Base-by-base conservation (phyloP, 2,113 vertebrate genomes). In the Talpa occidentalis region DNA sequence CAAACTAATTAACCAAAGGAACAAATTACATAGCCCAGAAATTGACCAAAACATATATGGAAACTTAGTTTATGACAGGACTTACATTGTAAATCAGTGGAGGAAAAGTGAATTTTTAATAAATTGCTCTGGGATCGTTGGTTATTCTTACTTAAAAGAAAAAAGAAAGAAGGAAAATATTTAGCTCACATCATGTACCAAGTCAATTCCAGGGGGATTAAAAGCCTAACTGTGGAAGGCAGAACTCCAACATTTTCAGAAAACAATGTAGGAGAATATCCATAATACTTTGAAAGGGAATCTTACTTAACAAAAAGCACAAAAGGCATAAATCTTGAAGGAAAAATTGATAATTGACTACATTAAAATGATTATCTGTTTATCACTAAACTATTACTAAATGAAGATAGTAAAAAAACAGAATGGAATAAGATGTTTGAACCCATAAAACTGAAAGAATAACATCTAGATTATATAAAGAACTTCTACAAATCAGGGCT, bases 1-100 rank as follows among this genome's bases (percentile, higher is more conserved):
- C 22, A 86, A 88, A 42, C 44, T 74, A 84, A 89, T 74, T 80
- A 85, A 76, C 21, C 12, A 93, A 90, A 73, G 42, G 17, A 78
- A 64, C 16, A 96, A 86, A 52, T n/a, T 67, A 82, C 17, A 88
- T 22, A 76, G 3, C 8, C 28, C 10, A 88, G 44, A 88, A 85
- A 84, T 10, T 69, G 42, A 70, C 16, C 56, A 42, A 62, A 15
- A 21, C 12, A 80, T 35, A 22, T 15, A 74, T 47, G 32, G 24
- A 80, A 85, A 89, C 24, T 49, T 67, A 14, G 10, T 74, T 59
- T 84, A 78, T 66, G 22, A 49, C 1, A 81, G 22, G 56, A 54
- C 49, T 64, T 15, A 28, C 35, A 67, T 37, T 83, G 47, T 5
- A 88, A 72, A 52, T 69, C 47, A 74, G 6, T 83, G 16, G 10